Evolutionary conservation across 2,797 vertebrate species (phyloP), one percentile per base, ranked within the genome.

Genomic region (Argyrosomus regius): DNA sequence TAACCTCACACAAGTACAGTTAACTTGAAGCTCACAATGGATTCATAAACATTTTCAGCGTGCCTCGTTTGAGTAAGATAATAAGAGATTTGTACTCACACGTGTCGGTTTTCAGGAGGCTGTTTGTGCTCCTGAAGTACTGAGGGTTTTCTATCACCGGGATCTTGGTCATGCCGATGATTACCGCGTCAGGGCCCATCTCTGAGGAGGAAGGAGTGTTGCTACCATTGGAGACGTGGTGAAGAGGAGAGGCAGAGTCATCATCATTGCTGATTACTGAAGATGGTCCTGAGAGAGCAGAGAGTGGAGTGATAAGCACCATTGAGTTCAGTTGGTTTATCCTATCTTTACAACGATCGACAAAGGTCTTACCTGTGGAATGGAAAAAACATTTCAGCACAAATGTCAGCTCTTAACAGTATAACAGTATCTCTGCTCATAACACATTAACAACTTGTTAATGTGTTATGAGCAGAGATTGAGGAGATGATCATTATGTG

Each of bases 101-200:
- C 8, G 97, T 99, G 91, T 99, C 97, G 3, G 97, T 96, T 91
- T 99, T 99, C 85, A 98, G 96, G 75, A 98, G 95, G 87, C 96
- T 98, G 92, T 96, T 97, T 62, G 97, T 97, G 93, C 97, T 99
- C 92, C 98, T 97, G 94, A 99, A 99, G 92, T 99, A 99, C 89
- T 99, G 98, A 0, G 98, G 98, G 93, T 99, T 99, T 95, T 99
- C 98, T n/a, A 99, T 99, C 81, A 99, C 97, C 0, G 98, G 98
- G 91, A 99, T 99, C 94, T 99, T 98, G 28, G 97, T 99, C 98
- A 99, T 99, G 78, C 97, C 97, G 69, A 99, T 99, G 90, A 99
- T 97, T 69, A 99, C 98, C 1, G 98, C 96, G 0, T 99, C 98
- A 0, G 97, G 96, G 60, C 98, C 98, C 17, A 98, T 97, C 85